Conservation (phyloP, 2,113 vertebrate genomes). For the Panthera leo region DNA sequence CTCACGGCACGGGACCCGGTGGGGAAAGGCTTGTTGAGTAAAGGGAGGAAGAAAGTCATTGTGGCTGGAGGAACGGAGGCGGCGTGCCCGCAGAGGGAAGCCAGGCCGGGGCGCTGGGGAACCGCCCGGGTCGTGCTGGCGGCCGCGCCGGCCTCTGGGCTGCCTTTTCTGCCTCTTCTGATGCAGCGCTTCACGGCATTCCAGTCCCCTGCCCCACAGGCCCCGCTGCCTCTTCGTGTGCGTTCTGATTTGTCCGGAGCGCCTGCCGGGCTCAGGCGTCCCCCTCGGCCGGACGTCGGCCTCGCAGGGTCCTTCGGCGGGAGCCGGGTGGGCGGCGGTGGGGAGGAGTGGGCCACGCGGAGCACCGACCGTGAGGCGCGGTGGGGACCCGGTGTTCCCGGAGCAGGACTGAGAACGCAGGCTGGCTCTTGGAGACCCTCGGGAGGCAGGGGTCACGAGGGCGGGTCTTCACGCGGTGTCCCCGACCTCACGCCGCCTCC, state of each 20-base stretch:
- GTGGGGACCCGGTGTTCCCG: background rate
- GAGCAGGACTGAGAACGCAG: background rate
- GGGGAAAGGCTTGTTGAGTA: background rate
- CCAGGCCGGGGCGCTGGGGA: background rate
- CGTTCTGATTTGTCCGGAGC: background rate
- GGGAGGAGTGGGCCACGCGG: background rate
- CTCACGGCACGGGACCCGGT: fast-evolving
- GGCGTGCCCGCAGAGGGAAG: background rate
- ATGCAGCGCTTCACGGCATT: fast-evolving
- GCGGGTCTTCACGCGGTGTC: fast-evolving
- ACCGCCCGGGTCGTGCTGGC: fast-evolving
- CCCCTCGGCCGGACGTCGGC: background rate
- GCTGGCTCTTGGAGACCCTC: background rate
- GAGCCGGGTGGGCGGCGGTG: background rate
- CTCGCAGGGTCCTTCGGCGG: background rate
- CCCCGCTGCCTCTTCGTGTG: background rate
- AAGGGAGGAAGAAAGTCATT: background rate
- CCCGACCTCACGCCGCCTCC: background rate
- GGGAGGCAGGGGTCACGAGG: too few relatives aligned
- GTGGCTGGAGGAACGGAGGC: background rate
- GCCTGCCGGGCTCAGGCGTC: background rate
- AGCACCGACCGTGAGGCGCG: too few relatives aligned
- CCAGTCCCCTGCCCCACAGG: background rate
- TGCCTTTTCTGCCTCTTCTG: background rate
- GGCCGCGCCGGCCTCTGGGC: background rate